phyloP scores from a whole-genome alignment of 35 echinoderm and acorn worm species.

The Apostichopus californicus region DNA sequence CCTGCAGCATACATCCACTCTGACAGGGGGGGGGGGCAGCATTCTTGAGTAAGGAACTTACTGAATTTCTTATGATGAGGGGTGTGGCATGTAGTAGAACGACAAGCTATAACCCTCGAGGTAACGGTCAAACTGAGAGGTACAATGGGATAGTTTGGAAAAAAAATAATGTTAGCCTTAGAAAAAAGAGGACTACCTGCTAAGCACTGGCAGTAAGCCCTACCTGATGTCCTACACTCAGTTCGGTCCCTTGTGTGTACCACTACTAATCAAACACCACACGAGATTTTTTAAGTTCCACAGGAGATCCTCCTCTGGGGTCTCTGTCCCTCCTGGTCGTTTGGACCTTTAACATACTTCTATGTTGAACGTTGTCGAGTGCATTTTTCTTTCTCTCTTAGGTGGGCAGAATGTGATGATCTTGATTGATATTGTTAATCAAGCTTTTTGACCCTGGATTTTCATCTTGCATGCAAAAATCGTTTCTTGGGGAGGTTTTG shows the following conservation, averaged over 20 bases:
- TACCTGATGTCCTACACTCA: conserved; percentile 44
- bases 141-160: too few relatives aligned
- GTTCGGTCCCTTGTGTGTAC: conserved; percentile 48
- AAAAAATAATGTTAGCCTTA: neutral
- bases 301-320: conserved; percentile 38
- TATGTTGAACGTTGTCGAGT: too few relatives aligned
- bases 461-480: too few relatives aligned
- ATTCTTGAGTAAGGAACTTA: conserved; percentile 59
- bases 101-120: conserved; percentile 47
- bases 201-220: conserved; percentile 44
- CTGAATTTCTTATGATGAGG: conserved; percentile 37
- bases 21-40: conserved; percentile 18
- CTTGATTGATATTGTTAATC: too few relatives aligned
- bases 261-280: conserved; percentile 47
- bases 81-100: conserved; percentile 59
- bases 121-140: too few relatives aligned
- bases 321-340: conserved; percentile 4
- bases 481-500: too few relatives aligned
- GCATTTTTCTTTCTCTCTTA: too few relatives aligned
- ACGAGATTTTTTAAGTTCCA: conserved; percentile 40
- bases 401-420: too few relatives aligned
- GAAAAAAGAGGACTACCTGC: conserved; percentile 35
- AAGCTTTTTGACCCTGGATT: too few relatives aligned
- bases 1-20: conserved; percentile 47
- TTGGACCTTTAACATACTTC: too few relatives aligned